These are phyloP conservation scores for Phyto melanocephala DNA, from an alignment of 2,888 invertebrate species.

Conservation along the genomic window DNA sequence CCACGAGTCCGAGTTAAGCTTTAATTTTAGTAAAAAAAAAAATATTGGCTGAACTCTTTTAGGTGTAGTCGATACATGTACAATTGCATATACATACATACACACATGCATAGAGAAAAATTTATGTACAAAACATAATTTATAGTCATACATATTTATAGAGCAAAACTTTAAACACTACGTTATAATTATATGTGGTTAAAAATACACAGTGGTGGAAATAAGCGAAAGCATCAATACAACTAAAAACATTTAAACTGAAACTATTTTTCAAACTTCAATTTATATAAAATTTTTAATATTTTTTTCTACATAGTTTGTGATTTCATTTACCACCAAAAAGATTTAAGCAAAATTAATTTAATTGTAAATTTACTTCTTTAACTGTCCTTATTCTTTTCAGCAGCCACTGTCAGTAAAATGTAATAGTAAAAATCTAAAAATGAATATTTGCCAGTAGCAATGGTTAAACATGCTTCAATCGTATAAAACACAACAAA, in stretches of 20 bases:
- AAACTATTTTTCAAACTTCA: neutral
- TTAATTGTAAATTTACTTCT: too few species aligned
- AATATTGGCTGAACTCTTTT: neutral
- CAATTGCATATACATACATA: neutral
- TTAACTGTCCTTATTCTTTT: neutral
- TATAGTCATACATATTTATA: constrained; percentile 10
- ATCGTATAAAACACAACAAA: constrained; percentile 61
- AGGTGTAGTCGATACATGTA: too few species aligned
- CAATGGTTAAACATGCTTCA: constrained; percentile 53
- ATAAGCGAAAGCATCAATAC: too few species aligned
- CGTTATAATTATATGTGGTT: too few species aligned
- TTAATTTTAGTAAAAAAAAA: neutral
- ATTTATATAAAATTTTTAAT: neutral
- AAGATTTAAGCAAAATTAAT: too few species aligned
- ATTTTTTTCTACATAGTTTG: too few species aligned
- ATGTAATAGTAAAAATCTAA: neutral
- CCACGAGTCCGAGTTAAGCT: constrained; percentile 30
- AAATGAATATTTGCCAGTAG: constrained; percentile 55
- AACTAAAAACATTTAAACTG: neutral
- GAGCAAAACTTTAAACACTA: constrained; percentile 13
- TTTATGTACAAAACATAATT: constrained; percentile 36
- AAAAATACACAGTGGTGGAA: neutral
- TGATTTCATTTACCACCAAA: too few species aligned
- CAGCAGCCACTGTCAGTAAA: neutral
- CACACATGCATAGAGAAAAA: too few species aligned